Evolutionary conservation across 2,888 invertebrate genomes (phyloP), one percentile per base, ranked within the genome.

Genomic region (Mythimna loreyi): DNA sequence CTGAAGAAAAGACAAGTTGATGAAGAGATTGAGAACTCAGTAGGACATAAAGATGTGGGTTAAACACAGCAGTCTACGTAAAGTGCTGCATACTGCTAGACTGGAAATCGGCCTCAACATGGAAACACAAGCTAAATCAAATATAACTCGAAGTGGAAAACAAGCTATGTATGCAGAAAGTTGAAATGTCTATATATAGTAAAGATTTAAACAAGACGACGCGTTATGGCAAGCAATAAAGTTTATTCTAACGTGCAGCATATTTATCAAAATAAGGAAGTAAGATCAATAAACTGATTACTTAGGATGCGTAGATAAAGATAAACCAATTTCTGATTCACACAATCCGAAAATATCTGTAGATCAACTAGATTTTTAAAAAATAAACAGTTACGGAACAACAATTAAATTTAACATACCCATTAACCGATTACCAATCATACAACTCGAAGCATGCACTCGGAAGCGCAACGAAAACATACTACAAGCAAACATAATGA

Each of bases 401-500:
- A 45, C 33, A 56, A 19, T 53, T 11, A 50, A 75, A 47, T 53
- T 11, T 49, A n/a, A 57, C 36, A 52, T 28, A 50, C 11, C 30
- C 16, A 72, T 49, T 73, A 66, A 40, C 52, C 64, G 58, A 68
- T 45, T 73, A 75, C 16, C 25, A 55, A 57, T n/a, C 9, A 43
- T 28, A 65, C 23, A 50, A 61, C 36, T 50, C 16, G 13, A 28
- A 59, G 33, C 47, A 23, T 66, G 59, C 30, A 58, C 19, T 53
- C 55, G 40, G 56, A 62, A 73, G 57, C 58, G 28, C 50, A 47
- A 49, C 55, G 13, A 75, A 80, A 62, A 65, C 23, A 56, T 49
- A 71, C 57, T 49, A 71, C 57, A 67, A 69, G 67, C 59, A 69
- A 69, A 72, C 59, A 58, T 28, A 55, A 70, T 81, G 75, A 75